Percentiles rank a stretch among this genome's conserved stretches.
These are phyloP conservation scores for Tyto alba DNA, from an alignment of 2,113 vertebrate species.

Conservation along the genomic window DNA sequence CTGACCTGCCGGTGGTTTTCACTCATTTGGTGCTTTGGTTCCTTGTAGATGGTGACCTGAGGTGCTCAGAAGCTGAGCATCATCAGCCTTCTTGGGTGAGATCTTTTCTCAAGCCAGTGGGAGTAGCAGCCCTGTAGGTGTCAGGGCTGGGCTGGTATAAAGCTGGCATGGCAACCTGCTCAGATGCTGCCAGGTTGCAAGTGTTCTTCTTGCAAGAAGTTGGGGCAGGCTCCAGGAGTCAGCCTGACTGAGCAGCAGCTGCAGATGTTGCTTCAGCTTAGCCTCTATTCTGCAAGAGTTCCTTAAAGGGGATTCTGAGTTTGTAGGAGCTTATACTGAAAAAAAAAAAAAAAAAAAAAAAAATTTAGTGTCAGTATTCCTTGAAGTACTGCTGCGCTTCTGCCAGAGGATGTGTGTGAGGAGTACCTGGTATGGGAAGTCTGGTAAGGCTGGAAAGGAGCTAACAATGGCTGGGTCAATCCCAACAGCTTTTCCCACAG, in stretches of 20 bases:
- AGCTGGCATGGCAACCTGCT: fast-evolving
- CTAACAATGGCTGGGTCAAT: neutral
- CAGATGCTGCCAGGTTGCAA: neutral
- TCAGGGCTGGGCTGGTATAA: neutral
- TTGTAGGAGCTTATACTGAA: neutral
- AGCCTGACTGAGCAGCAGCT: neutral
- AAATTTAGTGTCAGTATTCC: neutral
- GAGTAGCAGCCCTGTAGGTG: neutral
- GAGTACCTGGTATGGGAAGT: neutral
- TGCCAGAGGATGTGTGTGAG: neutral
- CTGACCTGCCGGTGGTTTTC: neutral
- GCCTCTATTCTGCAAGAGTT: neutral
- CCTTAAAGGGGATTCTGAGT: neutral
- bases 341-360: neutral
- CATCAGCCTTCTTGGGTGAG: neutral
- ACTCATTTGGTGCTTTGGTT: neutral
- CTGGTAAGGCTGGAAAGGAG: neutral
- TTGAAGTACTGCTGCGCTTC: fast-evolving
- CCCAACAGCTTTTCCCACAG: neutral
- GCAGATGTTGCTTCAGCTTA: neutral
- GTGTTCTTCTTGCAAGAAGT: neutral
- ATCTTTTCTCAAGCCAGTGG: neutral
- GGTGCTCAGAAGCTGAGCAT: neutral
- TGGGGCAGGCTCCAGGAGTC: neutral
- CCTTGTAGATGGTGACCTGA: neutral